A percentile compares a stretch with the other conserved stretches of the same genome.
These are phyloP conservation scores for Sclerodermus sp. DNA, from an alignment of 2,888 invertebrate genomes.

Conservation along the genomic window DNA sequence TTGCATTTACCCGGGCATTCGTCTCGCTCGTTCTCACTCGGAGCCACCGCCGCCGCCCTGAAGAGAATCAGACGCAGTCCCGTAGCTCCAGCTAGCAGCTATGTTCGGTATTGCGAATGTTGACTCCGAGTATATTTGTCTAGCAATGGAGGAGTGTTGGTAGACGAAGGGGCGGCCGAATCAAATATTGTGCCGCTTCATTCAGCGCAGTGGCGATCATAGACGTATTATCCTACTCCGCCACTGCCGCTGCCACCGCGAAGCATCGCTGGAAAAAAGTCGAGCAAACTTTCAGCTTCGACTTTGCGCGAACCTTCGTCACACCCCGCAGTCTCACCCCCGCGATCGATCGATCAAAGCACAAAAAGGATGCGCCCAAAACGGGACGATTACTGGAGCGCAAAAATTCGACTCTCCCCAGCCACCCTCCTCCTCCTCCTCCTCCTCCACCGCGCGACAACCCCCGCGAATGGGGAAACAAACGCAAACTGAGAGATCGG, in stretches of 20 bases:
- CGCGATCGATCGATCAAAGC: no score
- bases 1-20: no score
- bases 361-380: no score
- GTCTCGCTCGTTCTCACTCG: neutral
- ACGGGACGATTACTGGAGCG: no score
- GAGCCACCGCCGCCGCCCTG: no score
- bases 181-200: constrained; percentile 38
- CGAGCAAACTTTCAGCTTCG: no score
- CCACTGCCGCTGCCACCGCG: neutral
- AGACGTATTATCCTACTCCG: constrained; percentile 34
- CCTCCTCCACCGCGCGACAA: no score
- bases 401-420: no score
- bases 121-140: constrained; percentile 45
- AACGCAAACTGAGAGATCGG: no score
- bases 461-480: no score
- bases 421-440: constrained; percentile 1
- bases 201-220: constrained; percentile 39
- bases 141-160: constrained; percentile 44
- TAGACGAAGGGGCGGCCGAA: constrained; percentile 17
- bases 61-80: constrained; percentile 27
- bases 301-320: no score
- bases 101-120: constrained; percentile 40
- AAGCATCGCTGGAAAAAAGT: neutral
- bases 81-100: constrained; percentile 19
- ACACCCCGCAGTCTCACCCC: no score